A percentile compares a stretch with the other conserved stretches of the same genome.
Evolutionary conservation across 2,888 invertebrate genomes (phyloP).

Genomic region (Ophonus ardosiacus): DNA sequence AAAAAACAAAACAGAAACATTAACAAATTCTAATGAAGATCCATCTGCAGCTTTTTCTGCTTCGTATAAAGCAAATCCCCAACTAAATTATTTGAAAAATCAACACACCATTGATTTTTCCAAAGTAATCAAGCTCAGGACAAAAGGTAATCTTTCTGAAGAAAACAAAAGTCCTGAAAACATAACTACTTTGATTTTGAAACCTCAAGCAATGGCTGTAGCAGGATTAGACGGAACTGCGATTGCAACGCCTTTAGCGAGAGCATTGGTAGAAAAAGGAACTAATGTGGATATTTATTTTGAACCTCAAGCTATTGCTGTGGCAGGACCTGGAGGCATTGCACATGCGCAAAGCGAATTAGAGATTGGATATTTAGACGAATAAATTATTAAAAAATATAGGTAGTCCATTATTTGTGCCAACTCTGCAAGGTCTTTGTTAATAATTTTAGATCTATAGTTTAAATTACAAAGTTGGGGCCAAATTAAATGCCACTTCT

Average conservation of each 20-base stretch:
- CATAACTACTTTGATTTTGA: conserved; percentile 77
- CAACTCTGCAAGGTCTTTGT: too few species aligned
- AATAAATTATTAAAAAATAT: conserved; percentile 32
- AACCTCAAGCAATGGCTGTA: conserved; percentile 82
- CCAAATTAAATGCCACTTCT: too few species aligned
- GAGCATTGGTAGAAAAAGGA: conserved; percentile 81
- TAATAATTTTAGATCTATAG: too few species aligned
- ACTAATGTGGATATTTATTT: conserved; percentile 81
- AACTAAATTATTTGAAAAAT: conserved; percentile 72
- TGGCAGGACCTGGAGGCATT: conserved; percentile 86
- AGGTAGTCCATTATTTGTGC: too few species aligned
- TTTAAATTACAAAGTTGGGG: too few species aligned
- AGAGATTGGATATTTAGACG: conserved; percentile 74
- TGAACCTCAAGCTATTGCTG: conserved; percentile 83
- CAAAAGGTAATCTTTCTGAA: conserved; percentile 55
- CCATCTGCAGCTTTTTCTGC: conserved; percentile 64
- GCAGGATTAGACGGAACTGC: conserved; percentile 83
- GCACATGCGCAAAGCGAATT: conserved; percentile 88
- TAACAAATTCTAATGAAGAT: conserved; percentile 31
- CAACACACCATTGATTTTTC: conserved; percentile 69
- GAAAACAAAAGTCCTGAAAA: conserved; percentile 65
- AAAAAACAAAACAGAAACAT: conserved; percentile 27
- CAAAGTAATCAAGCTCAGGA: conserved; percentile 44
- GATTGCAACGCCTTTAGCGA: conserved; percentile 83
- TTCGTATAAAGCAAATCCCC: conserved; percentile 71